These are phyloP conservation scores for Acropora tenuis DNA, from an alignment of 64 coral and sea anemone species.

Conservation along the genomic window DNA sequence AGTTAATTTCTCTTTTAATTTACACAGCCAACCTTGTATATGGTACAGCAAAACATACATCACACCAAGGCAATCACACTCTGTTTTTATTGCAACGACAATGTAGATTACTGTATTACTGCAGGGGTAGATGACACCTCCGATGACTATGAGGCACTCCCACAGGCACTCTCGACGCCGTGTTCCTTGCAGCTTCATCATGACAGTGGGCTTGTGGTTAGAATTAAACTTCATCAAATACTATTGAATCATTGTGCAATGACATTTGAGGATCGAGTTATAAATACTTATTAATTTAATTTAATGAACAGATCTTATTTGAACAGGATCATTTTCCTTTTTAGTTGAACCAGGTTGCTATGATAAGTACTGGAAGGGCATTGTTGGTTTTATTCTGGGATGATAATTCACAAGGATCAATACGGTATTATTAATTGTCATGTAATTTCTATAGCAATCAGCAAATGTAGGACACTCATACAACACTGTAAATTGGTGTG, in stretches of 20 bases:
- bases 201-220: not conserved
- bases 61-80: no score
- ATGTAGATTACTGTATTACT: no score
- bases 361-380: not conserved
- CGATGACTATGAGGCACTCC: not conserved
- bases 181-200: not conserved
- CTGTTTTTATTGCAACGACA: no score
- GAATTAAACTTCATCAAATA: not conserved
- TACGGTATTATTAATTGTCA: not conserved
- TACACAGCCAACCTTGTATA: no score
- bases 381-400: slow-evolving; percentile 1
- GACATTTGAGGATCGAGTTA: not conserved
- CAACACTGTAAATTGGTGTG: not conserved
- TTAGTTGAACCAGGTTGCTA: not conserved
- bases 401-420: slow-evolving; percentile 4
- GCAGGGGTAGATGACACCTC: not conserved
- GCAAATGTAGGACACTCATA: not conserved
- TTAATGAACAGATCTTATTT: not conserved
- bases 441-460: not conserved
- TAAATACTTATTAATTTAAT: not conserved
- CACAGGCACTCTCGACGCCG: not conserved
- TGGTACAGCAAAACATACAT: no score
- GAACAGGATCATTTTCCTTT: not conserved
- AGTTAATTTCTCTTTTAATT: no score
- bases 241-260: not conserved